Evolutionary conservation across 2,888 invertebrate species (phyloP), one percentile per base, ranked within the genome.

Genomic region (Biston stratarius): DNA sequence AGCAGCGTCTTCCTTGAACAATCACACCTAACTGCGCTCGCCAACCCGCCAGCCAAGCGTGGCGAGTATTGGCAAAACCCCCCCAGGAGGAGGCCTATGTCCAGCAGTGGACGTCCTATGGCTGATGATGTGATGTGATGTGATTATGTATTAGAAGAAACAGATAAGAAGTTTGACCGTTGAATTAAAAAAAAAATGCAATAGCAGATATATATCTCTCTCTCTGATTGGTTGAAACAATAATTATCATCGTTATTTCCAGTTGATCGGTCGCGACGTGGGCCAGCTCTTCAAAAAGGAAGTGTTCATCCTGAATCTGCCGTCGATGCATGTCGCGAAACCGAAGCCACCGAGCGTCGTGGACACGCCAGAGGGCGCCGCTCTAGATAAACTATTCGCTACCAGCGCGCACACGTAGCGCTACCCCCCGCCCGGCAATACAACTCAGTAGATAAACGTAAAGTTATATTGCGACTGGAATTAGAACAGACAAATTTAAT

Each of bases 271-370:
- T 0, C 95, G 96, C 78, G 98, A 97, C 91, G 95, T 98, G 36
- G 97, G 98, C 36, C 97, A 98, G 86, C 91, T 97, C 70, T 98
- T 98, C 90, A 96, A 97, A 76, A 97, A 97, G 80, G 97, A 98
- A 87, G 96, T 97, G 11, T 96, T 96, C 89, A 98, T 98, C 76
- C 95, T 96, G 72, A 96, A 98, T 89, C 91, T 99, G 83, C 98
- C 98, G 0, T 96, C 95, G 12, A 95, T 97, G 90, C 83, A 83
- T 66, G 77, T 76, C 42, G 75, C 83, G 34, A 88, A 86, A 66
- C 89, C 90, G 45, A 87, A 86, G 78, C 87, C 91, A 6, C 86
- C 87, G 64, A 82, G 84, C 76, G 85, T 86, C 14, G 68, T 90
- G 49, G 93, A 94, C 71, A 56, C 82, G 7, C 77, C 89, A 5